These are phyloP conservation scores for Callosobruchus maculatus DNA, from an alignment of 2,888 invertebrate species.

Conservation along the genomic window DNA sequence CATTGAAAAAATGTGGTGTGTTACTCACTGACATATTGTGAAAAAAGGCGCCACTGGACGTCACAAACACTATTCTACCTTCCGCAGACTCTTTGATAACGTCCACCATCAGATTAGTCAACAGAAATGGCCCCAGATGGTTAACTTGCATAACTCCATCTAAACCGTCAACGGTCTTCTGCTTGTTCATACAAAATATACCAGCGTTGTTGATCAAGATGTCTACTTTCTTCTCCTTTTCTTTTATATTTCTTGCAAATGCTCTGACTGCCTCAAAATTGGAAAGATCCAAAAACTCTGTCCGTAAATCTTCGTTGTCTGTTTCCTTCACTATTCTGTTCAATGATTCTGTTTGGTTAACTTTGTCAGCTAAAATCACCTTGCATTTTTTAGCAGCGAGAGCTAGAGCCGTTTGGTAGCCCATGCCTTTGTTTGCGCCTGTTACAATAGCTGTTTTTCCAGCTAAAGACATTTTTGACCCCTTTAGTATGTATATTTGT, in stretches of 20 bases:
- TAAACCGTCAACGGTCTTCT: slow-evolving; percentile 58
- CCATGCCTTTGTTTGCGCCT: slow-evolving; percentile 39
- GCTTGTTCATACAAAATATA: slow-evolving; percentile 49
- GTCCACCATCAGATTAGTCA: slow-evolving; percentile 60
- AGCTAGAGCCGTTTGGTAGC: slow-evolving; percentile 42
- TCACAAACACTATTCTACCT: slow-evolving; percentile 23
- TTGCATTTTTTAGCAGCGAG: slow-evolving; percentile 49
- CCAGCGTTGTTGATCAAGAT: slow-evolving; percentile 63
- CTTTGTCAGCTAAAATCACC: slow-evolving; percentile 51
- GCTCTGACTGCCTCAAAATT: slow-evolving; percentile 48
- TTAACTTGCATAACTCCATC: slow-evolving; percentile 65
- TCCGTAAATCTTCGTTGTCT: slow-evolving; percentile 34
- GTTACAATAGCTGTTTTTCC: slow-evolving; percentile 19
- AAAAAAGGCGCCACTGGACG: slow-evolving; percentile 20
- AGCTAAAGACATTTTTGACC: neutral
- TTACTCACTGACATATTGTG: slow-evolving; percentile 11
- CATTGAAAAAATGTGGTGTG: too few species aligned
- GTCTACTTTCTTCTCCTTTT: slow-evolving; percentile 52
- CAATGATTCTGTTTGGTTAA: slow-evolving; percentile 30
- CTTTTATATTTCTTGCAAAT: slow-evolving; percentile 57
- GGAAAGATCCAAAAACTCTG: slow-evolving; percentile 49
- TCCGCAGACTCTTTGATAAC: slow-evolving; percentile 20
- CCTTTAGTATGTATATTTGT: neutral
- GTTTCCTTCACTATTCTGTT: slow-evolving; percentile 31
- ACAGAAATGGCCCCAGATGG: slow-evolving; percentile 65